Conservation (phyloP, 2,888 invertebrate species). For the Dendrolimus pini region DNA sequence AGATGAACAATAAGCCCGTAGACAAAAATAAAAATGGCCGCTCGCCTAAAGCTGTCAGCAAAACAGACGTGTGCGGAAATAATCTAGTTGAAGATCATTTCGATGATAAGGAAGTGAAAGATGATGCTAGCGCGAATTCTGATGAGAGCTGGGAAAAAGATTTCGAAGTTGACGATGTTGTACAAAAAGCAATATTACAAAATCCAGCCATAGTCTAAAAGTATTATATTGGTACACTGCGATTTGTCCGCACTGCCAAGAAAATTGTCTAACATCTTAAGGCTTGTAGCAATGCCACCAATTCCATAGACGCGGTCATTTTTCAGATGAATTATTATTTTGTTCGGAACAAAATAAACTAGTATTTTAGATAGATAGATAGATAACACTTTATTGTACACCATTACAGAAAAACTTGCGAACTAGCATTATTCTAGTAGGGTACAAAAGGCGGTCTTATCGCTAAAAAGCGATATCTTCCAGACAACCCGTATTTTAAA, state of each 20-base stretch:
- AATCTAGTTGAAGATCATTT: slow-evolving; percentile 73
- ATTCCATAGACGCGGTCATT: no score
- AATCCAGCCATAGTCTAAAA: neutral
- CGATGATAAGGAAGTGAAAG: slow-evolving; percentile 59
- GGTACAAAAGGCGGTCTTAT: no score
- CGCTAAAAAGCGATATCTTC: no score
- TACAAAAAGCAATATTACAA: slow-evolving; percentile 37
- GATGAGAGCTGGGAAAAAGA: slow-evolving; percentile 79
- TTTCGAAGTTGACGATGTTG: slow-evolving; percentile 71
- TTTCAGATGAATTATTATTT: no score
- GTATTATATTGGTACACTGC: slow-evolving; percentile 1
- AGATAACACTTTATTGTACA: no score
- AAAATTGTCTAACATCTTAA: slow-evolving; percentile 12
- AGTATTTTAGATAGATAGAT: no score
- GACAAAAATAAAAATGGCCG: slow-evolving; percentile 38
- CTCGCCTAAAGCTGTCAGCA: slow-evolving; percentile 47
- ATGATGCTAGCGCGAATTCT: slow-evolving; percentile 69
- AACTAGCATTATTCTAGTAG: no score
- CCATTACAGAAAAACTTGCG: no score
- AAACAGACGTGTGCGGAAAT: slow-evolving; percentile 65
- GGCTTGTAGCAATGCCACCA: no score
- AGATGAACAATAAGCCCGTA: slow-evolving; percentile 33
- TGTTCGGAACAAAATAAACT: slow-evolving; percentile 19
- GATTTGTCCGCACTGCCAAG: slow-evolving; percentile 3
- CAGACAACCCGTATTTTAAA: neutral